Evolutionary conservation across 2,797 vertebrate genomes (phyloP).

Genomic region (Darevskia nairensis): DNA sequence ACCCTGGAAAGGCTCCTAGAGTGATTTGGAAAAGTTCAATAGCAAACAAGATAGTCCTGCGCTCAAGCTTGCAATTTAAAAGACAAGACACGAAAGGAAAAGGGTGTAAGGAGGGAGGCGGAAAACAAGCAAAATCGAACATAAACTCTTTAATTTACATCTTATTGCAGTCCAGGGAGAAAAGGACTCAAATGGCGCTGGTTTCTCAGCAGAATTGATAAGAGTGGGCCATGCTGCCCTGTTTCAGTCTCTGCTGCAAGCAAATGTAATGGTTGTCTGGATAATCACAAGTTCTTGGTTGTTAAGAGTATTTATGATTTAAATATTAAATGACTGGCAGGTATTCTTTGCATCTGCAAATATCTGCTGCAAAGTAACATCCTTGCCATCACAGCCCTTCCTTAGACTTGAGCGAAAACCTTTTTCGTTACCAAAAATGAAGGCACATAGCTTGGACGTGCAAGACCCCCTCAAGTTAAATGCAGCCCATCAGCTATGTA

Average conservation of each 20-base stretch:
- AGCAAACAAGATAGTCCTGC: background rate
- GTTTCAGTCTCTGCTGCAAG: background rate
- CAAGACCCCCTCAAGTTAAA: background rate
- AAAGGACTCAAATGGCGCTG: background rate
- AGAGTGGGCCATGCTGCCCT: background rate
- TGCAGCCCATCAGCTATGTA: background rate
- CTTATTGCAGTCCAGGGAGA: too few species aligned
- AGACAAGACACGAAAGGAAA: background rate
- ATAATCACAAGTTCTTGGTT: too few species aligned
- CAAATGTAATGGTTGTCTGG: background rate
- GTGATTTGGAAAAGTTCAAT: background rate
- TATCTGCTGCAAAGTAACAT: background rate
- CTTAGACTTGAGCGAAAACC: background rate
- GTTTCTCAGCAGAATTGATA: background rate
- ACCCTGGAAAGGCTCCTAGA: background rate
- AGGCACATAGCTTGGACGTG: background rate
- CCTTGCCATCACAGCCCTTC: background rate
- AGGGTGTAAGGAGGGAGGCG: background rate
- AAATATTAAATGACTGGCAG: too few species aligned
- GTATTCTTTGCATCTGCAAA: background rate
- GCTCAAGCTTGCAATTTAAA: too few species aligned
- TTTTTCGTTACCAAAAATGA: background rate
- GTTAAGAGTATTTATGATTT: too few species aligned
- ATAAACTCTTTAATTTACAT: background rate
- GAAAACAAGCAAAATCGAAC: background rate